Evolutionary conservation across 2,797 vertebrate species (phyloP), one percentile per base, ranked within the genome.

Genomic region (Myotis myotis): DNA sequence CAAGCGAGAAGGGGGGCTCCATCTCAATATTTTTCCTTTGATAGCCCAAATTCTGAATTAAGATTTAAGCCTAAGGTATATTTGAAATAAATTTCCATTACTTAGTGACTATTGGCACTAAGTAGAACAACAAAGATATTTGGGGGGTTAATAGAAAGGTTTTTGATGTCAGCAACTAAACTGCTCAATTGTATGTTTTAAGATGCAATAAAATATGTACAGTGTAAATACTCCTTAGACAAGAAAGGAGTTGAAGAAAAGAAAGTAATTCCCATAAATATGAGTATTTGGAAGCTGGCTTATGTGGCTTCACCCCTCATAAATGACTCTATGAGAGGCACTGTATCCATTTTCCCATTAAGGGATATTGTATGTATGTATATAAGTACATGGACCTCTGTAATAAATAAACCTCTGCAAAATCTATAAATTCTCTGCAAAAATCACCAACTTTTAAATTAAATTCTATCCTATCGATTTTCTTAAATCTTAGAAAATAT

Each of bases 381-480:
- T 23, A 53, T 47, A 81, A 66, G 33, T 89, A 68, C 2, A 64
- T 51, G 82, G 80, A 49, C 5, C 1, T 84, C 44, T 38, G 22
- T 76, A 55, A 47, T 47, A 90, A 55, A 47, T 47, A 87, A 64
- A 68, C 4, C 8, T 86, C 64, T 51, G 25, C 78, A 88, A 95
- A 88, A 71, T 36, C 13, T 68, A 76, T 78, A 74, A 55, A 76
- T 92, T 75, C 38, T 62, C 15, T 16, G 47, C n/a, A n/a, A 38
- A 89, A 57, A 41, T 15, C 16, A 22, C 10, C 7, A 72, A 49
- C 6, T 60, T 88, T 84, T 68, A 33, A 83, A 81, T 81, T 83
- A 71, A 62, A 91, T 91, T 57, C 47, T 60, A 89, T 83, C 55
- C 55, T 47, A 89, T 47, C 13, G 57, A 78, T 96, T 95, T 74